phyloP scores from a whole-genome alignment of 2,888 invertebrate species.

The Archaeoteleia sp. region DNA sequence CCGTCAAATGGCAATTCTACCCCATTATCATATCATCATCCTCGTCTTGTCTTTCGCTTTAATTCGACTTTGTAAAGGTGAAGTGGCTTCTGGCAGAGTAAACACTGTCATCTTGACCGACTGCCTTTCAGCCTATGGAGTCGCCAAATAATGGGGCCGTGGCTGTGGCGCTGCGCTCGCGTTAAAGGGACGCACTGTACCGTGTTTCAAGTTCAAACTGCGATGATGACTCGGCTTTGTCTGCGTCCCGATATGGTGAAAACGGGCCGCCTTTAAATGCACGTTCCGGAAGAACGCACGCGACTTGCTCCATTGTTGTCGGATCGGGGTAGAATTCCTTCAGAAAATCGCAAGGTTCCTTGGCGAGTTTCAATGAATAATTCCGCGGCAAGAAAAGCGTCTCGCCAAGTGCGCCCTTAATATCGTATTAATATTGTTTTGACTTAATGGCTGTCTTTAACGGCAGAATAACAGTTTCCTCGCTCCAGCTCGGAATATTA shows the following conservation, averaged over 20 bases:
- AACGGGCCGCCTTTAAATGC: conserved; percentile 45
- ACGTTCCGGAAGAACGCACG: conserved; percentile 53
- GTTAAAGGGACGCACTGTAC: conserved; percentile 3
- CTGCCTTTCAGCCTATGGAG: conserved; percentile 18
- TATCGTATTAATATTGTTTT: conserved; percentile 41
- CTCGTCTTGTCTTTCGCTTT: conserved; percentile 4
- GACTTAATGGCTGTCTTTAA: conserved; percentile 45
- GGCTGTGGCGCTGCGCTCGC: conserved; percentile 16
- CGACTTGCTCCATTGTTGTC: conserved; percentile 52
- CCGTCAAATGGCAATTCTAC: no score
- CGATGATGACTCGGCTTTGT: conserved; percentile 48
- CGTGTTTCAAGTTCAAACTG: conserved; percentile 17
- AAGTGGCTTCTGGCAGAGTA: conserved; percentile 35
- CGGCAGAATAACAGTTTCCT: conserved; percentile 35
- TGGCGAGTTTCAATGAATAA: conserved; percentile 43
- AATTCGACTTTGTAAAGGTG: conserved; percentile 29
- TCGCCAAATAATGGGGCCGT: conserved; percentile 40
- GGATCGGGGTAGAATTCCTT: conserved; percentile 40
- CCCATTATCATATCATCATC: no score
- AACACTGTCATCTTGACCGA: conserved; percentile 52
- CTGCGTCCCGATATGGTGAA: conserved; percentile 33
- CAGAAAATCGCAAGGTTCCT: conserved; percentile 44
- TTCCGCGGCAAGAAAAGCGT: conserved; percentile 14
- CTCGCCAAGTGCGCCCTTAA: conserved; percentile 32
- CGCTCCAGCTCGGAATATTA: conserved; percentile 23